Conservation (phyloP, 2,797 vertebrate species). For the Urosaurus nigricauda region DNA sequence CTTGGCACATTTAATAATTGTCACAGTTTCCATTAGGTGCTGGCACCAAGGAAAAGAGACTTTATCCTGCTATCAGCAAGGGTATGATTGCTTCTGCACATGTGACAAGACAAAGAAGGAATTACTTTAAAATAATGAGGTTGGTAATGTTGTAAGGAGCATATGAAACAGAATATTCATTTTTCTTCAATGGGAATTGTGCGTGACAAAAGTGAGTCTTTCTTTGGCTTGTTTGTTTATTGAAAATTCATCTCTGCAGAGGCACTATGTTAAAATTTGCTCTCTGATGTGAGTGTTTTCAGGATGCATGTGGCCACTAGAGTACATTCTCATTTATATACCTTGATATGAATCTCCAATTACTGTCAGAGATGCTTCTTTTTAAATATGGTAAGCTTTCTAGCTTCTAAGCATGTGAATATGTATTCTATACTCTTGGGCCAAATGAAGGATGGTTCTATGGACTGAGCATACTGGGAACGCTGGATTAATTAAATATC, state of each 20-base stretch:
- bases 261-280: slow-evolving; percentile 78
- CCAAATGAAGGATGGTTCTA: slow-evolving; percentile 74
- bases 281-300: slow-evolving; percentile 83
- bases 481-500: slow-evolving; percentile 79
- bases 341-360: slow-evolving; percentile 83
- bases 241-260: slow-evolving; percentile 78
- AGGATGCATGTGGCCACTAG: slow-evolving; percentile 78
- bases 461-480: slow-evolving; percentile 71
- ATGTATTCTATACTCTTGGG: slow-evolving; percentile 83
- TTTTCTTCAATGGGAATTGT: slow-evolving; percentile 82
- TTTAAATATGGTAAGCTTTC: slow-evolving; percentile 79
- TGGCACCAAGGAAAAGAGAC: slow-evolving; percentile 42
- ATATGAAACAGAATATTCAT: slow-evolving; percentile 85
- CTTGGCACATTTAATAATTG: slow-evolving; percentile 56
- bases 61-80: slow-evolving; percentile 51
- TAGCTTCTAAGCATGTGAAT: slow-evolving; percentile 77
- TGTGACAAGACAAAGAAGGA: slow-evolving; percentile 51
- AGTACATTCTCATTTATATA: slow-evolving; percentile 83
- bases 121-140: slow-evolving; percentile 78
- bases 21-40: slow-evolving; percentile 63
- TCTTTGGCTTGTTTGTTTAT: slow-evolving; percentile 83
- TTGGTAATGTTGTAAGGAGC: slow-evolving; percentile 71
- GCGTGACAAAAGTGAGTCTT: slow-evolving; percentile 82
- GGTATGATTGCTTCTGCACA: slow-evolving; percentile 40
- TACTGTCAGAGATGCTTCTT: slow-evolving; percentile 82